These are phyloP conservation scores for Catagonus wagneri DNA, from an alignment of 2,113 vertebrate species.

Conservation along the genomic window DNA sequence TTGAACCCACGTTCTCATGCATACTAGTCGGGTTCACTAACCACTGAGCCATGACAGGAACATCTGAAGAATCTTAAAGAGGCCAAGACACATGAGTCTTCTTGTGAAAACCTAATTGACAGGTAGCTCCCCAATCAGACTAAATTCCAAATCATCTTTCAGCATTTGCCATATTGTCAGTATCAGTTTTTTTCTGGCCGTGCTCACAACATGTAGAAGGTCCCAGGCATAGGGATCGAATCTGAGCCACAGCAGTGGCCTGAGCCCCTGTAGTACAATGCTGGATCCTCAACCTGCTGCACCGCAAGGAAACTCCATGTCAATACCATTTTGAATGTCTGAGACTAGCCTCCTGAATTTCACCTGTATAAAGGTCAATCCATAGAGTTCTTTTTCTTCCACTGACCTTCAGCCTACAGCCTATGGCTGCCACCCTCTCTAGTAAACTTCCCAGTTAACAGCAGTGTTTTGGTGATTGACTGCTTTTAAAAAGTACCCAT, in stretches of 20 bases:
- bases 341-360: not conserved
- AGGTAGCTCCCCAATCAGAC: slow-evolving; percentile 20
- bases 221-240: no score
- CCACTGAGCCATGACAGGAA: no score
- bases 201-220: no score
- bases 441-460: not conserved
- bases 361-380: not conserved
- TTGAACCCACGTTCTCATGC: no score
- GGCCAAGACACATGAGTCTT: not conserved
- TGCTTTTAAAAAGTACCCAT: not conserved
- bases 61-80: not conserved
- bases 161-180: not conserved
- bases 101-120: not conserved
- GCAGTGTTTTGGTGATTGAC: not conserved
- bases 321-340: not conserved
- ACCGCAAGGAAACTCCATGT: not conserved
- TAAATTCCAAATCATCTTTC: slow-evolving; percentile 50
- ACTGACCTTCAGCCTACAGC: not conserved
- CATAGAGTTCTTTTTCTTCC: slow-evolving; percentile 7
- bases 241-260: no score
- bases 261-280: no score
- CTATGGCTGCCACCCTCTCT: not conserved
- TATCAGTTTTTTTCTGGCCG: not conserved
- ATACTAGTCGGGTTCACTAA: no score
- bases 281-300: no score